Percentiles rank a stretch among this genome's conserved stretches.
Evolutionary conservation across 1,140 invertebrate species (phyloP).

Genomic region (Drosophila suzukii): DNA sequence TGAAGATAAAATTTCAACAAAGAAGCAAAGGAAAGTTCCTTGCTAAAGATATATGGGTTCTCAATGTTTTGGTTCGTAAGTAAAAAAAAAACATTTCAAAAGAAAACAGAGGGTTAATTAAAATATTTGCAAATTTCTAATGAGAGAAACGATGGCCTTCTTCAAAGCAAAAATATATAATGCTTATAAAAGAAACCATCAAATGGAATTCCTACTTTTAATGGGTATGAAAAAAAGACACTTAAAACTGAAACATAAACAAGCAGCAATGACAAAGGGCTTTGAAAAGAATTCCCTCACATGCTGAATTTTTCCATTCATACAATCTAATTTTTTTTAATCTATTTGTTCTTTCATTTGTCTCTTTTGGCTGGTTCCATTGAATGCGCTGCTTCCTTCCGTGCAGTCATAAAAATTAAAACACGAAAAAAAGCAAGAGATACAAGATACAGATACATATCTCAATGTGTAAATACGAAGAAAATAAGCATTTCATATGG

Average conservation of each 20-base stretch:
- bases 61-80: constrained; percentile 3
- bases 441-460: constrained; percentile 26
- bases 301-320: constrained; percentile 23
- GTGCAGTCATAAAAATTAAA: constrained; percentile 56
- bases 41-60: neutral
- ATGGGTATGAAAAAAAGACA: constrained; percentile 4
- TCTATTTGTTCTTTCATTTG: constrained; percentile 26
- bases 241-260: constrained; percentile 31
- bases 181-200: constrained; percentile 6
- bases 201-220: constrained; percentile 22
- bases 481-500: constrained; percentile 26
- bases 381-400: constrained; percentile 69
- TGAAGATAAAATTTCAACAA: neutral
- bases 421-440: constrained; percentile 7
- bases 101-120: neutral
- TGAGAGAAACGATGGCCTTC: neutral
- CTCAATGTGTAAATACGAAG: constrained; percentile 14
- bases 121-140: constrained; percentile 6
- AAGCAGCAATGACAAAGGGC: constrained; percentile 23
- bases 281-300: constrained; percentile 1
- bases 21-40: neutral
- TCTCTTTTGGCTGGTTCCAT: constrained; percentile 56
- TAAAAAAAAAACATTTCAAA: neutral
- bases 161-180: neutral
- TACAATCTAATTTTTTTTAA: constrained; percentile 32